Evolutionary conservation across 1,140 invertebrate species (phyloP).

Genomic region (Elymnias hypermnestra): DNA sequence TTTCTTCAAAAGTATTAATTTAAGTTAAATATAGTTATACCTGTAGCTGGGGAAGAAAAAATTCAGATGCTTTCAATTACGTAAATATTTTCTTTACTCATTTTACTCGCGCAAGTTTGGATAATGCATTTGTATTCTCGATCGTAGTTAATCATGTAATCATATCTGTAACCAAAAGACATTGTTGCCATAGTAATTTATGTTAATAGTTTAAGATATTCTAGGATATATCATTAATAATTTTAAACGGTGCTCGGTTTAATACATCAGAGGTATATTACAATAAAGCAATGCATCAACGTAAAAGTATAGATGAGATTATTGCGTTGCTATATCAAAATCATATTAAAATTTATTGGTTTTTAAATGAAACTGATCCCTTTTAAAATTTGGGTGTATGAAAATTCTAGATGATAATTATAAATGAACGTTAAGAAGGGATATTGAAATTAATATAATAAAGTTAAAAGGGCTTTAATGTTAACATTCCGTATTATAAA

Average conservation of each 20-base stretch:
- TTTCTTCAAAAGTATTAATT: no score
- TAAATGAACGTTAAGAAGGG: constrained; percentile 18
- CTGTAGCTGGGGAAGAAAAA: no score
- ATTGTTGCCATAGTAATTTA: constrained; percentile 68
- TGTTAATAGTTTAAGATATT: constrained; percentile 38
- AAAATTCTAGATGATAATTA: constrained; percentile 10
- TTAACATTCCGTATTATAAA: constrained; percentile 38
- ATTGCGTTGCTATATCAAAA: constrained; percentile 22
- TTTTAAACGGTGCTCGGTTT: constrained; percentile 53
- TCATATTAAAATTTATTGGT: constrained; percentile 15
- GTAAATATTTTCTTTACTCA: no score
- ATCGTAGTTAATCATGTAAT: constrained; percentile 23
- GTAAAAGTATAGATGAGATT: constrained; percentile 6
- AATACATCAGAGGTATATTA: constrained; percentile 40
- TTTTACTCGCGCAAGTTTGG: constrained; percentile 1
- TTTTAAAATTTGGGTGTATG: neutral
- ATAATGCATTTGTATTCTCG: neutral
- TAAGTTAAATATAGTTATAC: no score
- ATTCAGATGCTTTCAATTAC: no score
- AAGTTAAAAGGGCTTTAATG: constrained; percentile 32
- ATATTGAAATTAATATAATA: constrained; percentile 18
- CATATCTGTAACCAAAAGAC: constrained; percentile 62
- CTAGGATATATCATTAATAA: constrained; percentile 34
- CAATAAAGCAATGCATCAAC: constrained; percentile 6
- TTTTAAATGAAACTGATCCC: neutral